Conservation (phyloP, 2,888 invertebrate species). For the Trissonchulus latispiculum region DNA sequence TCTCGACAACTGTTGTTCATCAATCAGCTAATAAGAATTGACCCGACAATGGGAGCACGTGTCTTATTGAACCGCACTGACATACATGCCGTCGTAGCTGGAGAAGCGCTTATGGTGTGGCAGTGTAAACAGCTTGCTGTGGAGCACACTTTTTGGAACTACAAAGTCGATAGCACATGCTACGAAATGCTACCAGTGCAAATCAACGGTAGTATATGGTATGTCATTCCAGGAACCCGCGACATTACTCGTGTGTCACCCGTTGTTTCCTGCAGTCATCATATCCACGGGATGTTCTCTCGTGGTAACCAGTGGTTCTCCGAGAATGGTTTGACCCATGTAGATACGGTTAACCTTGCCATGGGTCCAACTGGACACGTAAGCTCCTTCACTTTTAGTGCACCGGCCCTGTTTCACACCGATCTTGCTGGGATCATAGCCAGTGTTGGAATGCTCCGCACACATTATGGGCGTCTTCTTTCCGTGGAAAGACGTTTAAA, state of each 20-base stretch:
- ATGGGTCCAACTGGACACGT: neutral
- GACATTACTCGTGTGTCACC: neutral
- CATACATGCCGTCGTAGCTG: conserved; percentile 15
- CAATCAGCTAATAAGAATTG: conserved; percentile 4
- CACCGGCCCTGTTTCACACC: neutral
- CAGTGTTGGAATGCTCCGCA: neutral
- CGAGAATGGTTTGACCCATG: neutral
- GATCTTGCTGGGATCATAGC: neutral
- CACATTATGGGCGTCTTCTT: neutral
- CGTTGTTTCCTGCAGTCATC: neutral
- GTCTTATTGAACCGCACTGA: conserved; percentile 9
- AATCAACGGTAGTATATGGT: neutral
- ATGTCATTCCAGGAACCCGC: neutral
- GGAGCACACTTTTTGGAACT: conserved; percentile 8
- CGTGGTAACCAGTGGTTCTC: neutral
- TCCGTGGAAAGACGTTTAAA: neutral
- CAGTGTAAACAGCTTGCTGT: neutral
- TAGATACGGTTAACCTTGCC: neutral
- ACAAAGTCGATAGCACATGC: conserved; percentile 12
- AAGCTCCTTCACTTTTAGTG: neutral
- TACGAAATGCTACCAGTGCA: conserved; percentile 11
- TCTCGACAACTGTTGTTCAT: neutral
- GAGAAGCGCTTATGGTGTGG: conserved; percentile 17
- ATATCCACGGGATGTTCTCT: neutral
- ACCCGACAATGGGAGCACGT: conserved; percentile 17